Evolutionary conservation across 2,888 invertebrate species (phyloP), one percentile per base, ranked within the genome.

Genomic region (Ormyrus thymus): DNA sequence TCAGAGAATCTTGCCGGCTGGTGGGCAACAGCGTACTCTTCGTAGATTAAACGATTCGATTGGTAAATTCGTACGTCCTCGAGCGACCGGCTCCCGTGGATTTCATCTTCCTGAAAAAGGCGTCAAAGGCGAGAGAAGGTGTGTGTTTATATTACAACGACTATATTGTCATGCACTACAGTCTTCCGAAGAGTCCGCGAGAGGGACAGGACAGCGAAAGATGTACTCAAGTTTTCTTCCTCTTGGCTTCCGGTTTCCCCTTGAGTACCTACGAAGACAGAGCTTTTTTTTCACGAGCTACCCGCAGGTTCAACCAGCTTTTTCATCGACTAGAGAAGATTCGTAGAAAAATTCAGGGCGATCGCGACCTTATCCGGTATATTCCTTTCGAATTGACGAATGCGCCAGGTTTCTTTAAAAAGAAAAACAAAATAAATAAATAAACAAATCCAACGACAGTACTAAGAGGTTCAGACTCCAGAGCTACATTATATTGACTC

Each of bases 131-230:
- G 71, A 71, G 51, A 68, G 48, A 62, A 62, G 61, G 29, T 69
- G 7, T 46, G 58, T 53, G 45, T 65, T 48, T 58, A 9, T 48
- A 10, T 58, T 76, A 82, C 84, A 86, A 86, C 84, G 85, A 84
- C 87, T 86, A 87, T 88, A 87, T 87, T 87, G 87, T 88, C 87
- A 87, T 86, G 87, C 86, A 88, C 87, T 87, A 86, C 84, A 87
- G 86, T 87, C 86, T 87, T 86, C 84, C 85, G 82, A 84, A 86
- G 83, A 86, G 83, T 83, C 83, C 84, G 81, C 70, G 80, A 65
- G 13, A 15, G 51, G 65, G 74, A 77, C 59, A 74, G 72, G 58
- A 78, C 59, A 74, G 75, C 77, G 74, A 76, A 64, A 72, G 80
- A 68, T 72, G 13, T 59, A 56, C 15, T 56, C 45, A 51, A 68